Conservation (phyloP, 2,797 vertebrate species). For the Epinephelus awoara region DNA sequence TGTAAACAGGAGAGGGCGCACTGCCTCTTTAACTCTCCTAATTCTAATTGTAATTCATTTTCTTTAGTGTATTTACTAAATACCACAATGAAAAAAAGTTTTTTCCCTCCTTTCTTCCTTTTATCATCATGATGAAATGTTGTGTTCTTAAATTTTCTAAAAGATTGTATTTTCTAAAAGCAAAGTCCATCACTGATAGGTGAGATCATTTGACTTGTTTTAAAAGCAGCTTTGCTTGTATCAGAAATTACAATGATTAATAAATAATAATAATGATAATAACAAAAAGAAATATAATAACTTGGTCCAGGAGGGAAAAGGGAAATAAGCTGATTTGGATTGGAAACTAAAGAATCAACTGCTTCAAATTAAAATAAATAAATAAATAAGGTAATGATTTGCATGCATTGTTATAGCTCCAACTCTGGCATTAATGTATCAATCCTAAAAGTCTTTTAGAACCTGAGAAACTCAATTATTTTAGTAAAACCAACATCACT, state of each 20-base stretch:
- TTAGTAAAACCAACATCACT: too few species aligned
- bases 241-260: neutral
- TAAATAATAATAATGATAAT: too few species aligned
- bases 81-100: neutral
- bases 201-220: conserved; percentile 2
- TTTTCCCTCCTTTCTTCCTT: neutral
- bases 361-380: too few species aligned
- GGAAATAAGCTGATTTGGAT: neutral
- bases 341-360: neutral
- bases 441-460: too few species aligned
- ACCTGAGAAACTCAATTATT: too few species aligned
- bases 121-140: neutral
- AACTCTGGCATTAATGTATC: too few species aligned
- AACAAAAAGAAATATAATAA: too few species aligned
- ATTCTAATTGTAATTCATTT: neutral
- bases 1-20: conserved; percentile 78
- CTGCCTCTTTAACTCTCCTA: conserved; percentile 45
- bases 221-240: neutral
- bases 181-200: neutral
- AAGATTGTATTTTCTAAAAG: neutral
- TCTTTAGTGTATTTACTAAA: neutral
- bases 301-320: neutral
- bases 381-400: too few species aligned
- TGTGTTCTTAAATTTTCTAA: neutral
- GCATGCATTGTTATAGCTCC: too few species aligned